These are phyloP conservation scores for Acheta domesticus DNA, from an alignment of 2,888 invertebrate genomes.

Conservation along the genomic window DNA sequence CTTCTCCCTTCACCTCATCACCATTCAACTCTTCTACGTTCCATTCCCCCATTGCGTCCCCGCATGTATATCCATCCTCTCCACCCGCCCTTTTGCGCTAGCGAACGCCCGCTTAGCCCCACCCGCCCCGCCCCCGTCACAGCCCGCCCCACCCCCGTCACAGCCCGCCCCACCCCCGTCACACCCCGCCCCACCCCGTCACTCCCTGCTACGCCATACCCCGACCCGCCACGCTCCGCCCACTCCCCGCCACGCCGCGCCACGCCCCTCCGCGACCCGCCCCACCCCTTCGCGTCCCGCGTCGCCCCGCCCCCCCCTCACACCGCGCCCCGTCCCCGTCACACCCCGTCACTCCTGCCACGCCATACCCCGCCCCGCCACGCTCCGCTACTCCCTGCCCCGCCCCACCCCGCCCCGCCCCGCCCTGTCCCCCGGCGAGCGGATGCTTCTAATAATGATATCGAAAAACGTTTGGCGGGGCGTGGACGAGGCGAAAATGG, in stretches of 20 bases:
- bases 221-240: too few species aligned
- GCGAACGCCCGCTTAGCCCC: too few species aligned
- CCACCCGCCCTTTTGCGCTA: too few species aligned
- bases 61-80: too few species aligned
- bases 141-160: neutral
- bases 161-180: too few species aligned
- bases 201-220: too few species aligned
- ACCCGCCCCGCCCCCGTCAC: neutral
- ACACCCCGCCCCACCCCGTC: neutral
- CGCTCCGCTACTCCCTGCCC: too few species aligned
- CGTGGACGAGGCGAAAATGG: neutral
- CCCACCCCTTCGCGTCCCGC: neutral
- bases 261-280: neutral
- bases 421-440: neutral
- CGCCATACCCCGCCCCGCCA: neutral
- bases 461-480: neutral
- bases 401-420: neutral
- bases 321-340: neutral
- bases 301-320: neutral
- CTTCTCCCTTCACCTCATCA: too few species aligned
- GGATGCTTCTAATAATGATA: slow-evolving; percentile 3
- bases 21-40: too few species aligned
- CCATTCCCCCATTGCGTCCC: too few species aligned
- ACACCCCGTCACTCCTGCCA: too few species aligned
- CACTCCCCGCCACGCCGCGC: neutral